These are phyloP conservation scores for Muscicapa striata DNA, from an alignment of 2,797 vertebrate species.

Conservation along the genomic window DNA sequence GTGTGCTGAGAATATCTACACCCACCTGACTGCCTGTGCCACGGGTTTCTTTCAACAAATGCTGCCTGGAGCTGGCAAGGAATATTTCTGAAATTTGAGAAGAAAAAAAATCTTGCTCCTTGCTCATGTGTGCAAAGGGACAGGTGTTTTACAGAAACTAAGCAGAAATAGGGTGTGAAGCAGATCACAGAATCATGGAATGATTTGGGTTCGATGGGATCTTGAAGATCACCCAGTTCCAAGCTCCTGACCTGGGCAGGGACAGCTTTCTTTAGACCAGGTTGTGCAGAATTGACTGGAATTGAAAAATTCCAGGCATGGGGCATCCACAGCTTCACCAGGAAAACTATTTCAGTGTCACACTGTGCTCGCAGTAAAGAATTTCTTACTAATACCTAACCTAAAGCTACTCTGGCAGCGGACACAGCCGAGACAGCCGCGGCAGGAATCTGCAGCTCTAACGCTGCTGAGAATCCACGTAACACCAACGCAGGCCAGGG, in stretches of 20 bases:
- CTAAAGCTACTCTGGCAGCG: background rate
- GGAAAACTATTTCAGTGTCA: background rate
- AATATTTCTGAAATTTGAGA: background rate
- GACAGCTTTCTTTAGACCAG: background rate
- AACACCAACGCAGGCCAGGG: background rate
- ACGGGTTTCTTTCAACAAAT: fast-evolving
- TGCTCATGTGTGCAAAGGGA: background rate
- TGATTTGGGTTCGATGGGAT: no score
- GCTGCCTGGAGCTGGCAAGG: background rate
- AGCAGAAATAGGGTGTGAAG: fast-evolving
- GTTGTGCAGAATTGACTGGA: background rate
- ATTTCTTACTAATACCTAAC: background rate
- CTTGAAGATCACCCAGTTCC: background rate
- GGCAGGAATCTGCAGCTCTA: background rate
- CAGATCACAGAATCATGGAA: background rate
- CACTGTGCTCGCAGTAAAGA: background rate
- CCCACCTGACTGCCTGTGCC: background rate
- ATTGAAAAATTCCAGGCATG: background rate
- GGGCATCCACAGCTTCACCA: background rate
- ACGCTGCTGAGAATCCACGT: background rate
- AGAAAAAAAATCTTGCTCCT: background rate
- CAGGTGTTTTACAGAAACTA: background rate
- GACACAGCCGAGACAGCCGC: background rate
- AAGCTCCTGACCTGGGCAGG: background rate
- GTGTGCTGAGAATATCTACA: background rate